These are phyloP conservation scores for Habrosyne pyritoides DNA, from an alignment of 2,888 invertebrate genomes.

Conservation along the genomic window DNA sequence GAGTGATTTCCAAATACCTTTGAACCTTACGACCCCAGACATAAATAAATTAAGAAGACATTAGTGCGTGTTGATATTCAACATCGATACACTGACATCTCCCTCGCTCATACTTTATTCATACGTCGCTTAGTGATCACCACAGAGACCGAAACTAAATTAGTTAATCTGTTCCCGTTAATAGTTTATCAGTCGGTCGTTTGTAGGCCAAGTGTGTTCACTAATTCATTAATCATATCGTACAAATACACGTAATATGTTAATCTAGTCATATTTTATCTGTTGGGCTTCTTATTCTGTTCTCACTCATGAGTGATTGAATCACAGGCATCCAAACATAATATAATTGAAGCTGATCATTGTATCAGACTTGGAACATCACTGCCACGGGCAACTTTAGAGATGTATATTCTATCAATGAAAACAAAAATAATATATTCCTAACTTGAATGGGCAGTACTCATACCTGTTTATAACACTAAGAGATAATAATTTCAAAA, in stretches of 20 bases:
- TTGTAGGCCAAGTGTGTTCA: neutral
- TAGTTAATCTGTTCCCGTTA: slow-evolving; percentile 33
- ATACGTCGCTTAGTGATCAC: slow-evolving; percentile 30
- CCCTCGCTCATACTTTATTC: slow-evolving; percentile 35
- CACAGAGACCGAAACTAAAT: slow-evolving; percentile 15
- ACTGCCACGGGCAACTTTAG: too few species aligned
- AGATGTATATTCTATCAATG: too few species aligned
- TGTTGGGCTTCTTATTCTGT: too few species aligned
- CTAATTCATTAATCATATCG: neutral
- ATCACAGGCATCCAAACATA: too few species aligned
- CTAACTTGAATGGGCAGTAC: neutral
- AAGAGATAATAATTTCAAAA: neutral
- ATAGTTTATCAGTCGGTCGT: slow-evolving; percentile 14
- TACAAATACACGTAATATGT: neutral
- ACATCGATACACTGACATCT: slow-evolving; percentile 11
- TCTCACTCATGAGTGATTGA: too few species aligned
- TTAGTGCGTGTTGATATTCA: slow-evolving; percentile 11
- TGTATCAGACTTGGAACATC: too few species aligned
- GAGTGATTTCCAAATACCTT: neutral
- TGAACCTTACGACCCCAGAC: slow-evolving; percentile 16
- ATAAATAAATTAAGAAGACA: slow-evolving; percentile 21
- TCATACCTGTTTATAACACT: neutral
- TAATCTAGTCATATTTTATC: too few species aligned
- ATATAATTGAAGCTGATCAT: too few species aligned
- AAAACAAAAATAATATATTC: neutral